Evolutionary conservation across 1,140 invertebrate genomes (phyloP), one percentile per base, ranked within the genome.

Genomic region (Drosophila tani): DNA sequence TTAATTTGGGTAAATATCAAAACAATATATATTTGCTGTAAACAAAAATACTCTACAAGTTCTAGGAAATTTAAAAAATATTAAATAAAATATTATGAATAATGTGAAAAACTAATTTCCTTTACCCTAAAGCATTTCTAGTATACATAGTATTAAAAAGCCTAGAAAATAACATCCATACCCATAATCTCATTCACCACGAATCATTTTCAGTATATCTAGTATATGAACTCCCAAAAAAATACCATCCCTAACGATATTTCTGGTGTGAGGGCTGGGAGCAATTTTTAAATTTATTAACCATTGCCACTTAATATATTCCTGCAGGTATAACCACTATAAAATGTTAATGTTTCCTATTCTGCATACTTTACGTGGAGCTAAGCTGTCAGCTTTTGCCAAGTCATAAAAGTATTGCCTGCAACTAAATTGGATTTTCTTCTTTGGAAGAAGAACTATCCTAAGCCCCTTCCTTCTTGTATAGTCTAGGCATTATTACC

Each of bases 351-450:
- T 56, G 7, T 9, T 14, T 7, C 5, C 51, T 21, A 21, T 55
- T 55, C 19, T 40, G 40, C 14, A 41, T 41, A 41, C 5, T 41
- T 55, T 56, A 56, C 19, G 21, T 56, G 53, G 19, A 56, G 53
- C 35, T 40, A 40, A 56, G 53, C 53, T 56, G 53, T 56, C 19
- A 40, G 53, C 19, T 56, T 56, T 56, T 21, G 53, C 53, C 35
- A 56, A 38, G 35, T 40, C 53, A 56, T 56, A 56, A 56, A 38
- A n/a, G 38, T 56, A 40, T 38, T 2, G 17, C 49, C 32, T 41
- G 55, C 47, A 66, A 66, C 24, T 60, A 66, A 47, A 47, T 46
- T 66, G 21, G n/a, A 60, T 47, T n/a, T 29, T 38, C 41, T 56
- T 19, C 32, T 14, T 24, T n/a, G 17, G 17, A 29, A 51, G 55